Conservation (phyloP, 1,140 invertebrate species). For the Homarus americanus region DNA sequence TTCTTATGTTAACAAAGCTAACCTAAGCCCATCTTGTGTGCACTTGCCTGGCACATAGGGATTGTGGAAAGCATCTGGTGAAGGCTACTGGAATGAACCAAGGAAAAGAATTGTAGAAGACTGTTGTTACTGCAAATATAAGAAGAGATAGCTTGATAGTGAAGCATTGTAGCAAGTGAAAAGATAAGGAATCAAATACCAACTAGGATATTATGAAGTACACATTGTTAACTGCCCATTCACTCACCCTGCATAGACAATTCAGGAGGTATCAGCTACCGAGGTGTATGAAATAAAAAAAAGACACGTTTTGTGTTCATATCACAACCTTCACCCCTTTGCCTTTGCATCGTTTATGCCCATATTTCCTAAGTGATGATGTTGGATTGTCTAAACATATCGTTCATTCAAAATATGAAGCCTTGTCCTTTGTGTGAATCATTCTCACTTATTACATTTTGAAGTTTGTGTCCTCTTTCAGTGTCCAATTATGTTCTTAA, state of each 20-base stretch:
- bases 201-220: conserved; percentile 32
- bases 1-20: conserved; percentile 55
- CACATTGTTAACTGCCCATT: conserved; percentile 57
- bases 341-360: conserved; percentile 67
- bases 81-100: conserved; percentile 24
- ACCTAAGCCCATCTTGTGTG: conserved; percentile 50
- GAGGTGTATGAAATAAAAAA: conserved; percentile 61
- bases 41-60: conserved; percentile 27
- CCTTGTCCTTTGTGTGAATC: conserved; percentile 71
- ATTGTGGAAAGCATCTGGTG: conserved; percentile 33
- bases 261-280: conserved; percentile 70
- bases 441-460: conserved; percentile 65
- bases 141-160: conserved; percentile 3
- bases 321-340: conserved; percentile 64
- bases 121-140: conserved; percentile 22
- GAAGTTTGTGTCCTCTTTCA: conserved; percentile 68
- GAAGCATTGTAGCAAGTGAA: conserved; percentile 16
- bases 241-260: conserved; percentile 67
- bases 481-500: conserved; percentile 59
- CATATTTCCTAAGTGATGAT: conserved; percentile 70
- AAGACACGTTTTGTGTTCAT: conserved; percentile 70
- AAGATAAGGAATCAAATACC: conserved; percentile 37
- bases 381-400: conserved; percentile 73
- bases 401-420: conserved; percentile 72
- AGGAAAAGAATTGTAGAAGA: conserved; percentile 22